A percentile compares a stretch with the other conserved stretches of the same genome.
Evolutionary conservation across 1,140 invertebrate genomes (phyloP).

Genomic region (Matsumurasca onukii): DNA sequence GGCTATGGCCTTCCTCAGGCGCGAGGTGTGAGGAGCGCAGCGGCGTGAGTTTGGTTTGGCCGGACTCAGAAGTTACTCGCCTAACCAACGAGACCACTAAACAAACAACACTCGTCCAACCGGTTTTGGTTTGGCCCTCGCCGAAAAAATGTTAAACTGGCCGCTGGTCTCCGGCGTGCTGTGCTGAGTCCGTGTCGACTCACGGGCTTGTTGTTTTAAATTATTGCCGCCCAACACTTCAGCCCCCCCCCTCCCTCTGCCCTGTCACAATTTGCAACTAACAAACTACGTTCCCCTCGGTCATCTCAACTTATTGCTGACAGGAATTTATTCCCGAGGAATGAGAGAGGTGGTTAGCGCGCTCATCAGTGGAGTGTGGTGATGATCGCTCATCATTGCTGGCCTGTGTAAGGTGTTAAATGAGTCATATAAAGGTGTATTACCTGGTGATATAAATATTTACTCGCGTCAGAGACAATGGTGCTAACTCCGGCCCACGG

Average conservation of each 20-base stretch:
- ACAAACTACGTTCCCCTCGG: not conserved
- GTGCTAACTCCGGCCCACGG: not conserved
- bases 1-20: too few relatives aligned
- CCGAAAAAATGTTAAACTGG: conserved; percentile 27
- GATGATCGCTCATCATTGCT: too few relatives aligned
- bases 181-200: not conserved
- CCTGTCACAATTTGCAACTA: not conserved
- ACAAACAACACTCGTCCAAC: conserved; percentile 20
- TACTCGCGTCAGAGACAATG: not conserved
- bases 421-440: not conserved
- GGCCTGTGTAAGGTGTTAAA: not conserved
- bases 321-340: too few relatives aligned
- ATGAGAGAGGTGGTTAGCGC: too few relatives aligned
- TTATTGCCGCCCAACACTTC: not conserved
- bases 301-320: too few relatives aligned
- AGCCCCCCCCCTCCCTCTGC: not conserved
- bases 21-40: not conserved
- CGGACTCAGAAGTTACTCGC: not conserved
- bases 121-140: conserved; percentile 25
- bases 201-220: conserved; percentile 9
- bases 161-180: conserved; percentile 1
- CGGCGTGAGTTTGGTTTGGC: not conserved
- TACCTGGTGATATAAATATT: not conserved
- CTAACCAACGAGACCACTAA: conserved; percentile 19
- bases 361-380: too few relatives aligned